phyloP scores from a whole-genome alignment of 2,113 vertebrate genomes.

The Malurus elegans region DNA sequence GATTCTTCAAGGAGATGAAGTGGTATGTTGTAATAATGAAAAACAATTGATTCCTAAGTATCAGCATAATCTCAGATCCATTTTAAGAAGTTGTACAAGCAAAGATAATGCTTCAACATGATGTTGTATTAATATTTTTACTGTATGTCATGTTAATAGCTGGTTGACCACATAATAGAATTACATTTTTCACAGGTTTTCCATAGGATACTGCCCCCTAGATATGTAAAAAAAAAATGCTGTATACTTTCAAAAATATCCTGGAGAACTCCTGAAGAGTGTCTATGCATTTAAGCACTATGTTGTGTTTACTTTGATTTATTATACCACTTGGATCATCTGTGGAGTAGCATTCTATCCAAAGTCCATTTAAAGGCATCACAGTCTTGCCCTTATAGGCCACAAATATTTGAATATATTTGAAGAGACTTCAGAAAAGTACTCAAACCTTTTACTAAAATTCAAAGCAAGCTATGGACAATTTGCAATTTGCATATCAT shows the following conservation, averaged over 20 bases:
- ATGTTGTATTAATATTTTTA: background rate
- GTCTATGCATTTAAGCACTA: background rate
- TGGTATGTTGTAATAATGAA: background rate
- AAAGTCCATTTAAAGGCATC: background rate
- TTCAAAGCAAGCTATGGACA: background rate
- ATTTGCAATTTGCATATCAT: background rate
- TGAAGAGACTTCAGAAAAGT: background rate
- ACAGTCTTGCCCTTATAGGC: background rate
- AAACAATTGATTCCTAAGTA: background rate
- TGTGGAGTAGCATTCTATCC: background rate
- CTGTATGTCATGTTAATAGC: background rate
- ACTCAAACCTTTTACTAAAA: background rate
- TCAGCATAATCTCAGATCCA: background rate
- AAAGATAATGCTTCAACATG: background rate
- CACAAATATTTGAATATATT: background rate
- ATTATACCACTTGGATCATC: background rate
- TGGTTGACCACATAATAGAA: background rate
- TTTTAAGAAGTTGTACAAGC: background rate
- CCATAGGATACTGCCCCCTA: fast-evolving
- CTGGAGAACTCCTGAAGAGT: background rate
- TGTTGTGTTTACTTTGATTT: background rate
- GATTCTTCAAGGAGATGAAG: background rate
- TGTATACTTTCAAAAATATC: background rate
- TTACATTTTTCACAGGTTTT: background rate
- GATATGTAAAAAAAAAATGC: background rate